Evolutionary conservation across 2,113 vertebrate species (phyloP).

Genomic region (Oophaga pumilio): DNA sequence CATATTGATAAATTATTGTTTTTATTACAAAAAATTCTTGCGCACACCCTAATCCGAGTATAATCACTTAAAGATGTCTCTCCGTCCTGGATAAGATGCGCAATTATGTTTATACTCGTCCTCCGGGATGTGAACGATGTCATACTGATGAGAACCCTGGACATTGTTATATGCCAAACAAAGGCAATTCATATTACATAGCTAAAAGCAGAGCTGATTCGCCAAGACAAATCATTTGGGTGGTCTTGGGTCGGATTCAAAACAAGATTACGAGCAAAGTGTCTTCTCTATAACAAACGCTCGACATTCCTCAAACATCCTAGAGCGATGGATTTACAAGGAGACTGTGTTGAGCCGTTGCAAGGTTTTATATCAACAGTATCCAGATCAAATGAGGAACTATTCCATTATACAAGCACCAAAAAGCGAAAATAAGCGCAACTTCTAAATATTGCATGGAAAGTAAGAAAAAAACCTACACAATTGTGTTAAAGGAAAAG

Average conservation of each 20-base stretch:
- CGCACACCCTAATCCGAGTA: conserved; percentile 2
- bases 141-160: conserved; percentile 10
- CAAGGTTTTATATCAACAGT: conserved; percentile 5
- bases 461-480: background rate
- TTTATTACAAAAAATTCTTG: conserved; percentile 2
- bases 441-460: background rate
- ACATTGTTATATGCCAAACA: conserved; percentile 10
- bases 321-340: conserved; percentile 5
- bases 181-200: background rate
- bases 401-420: background rate
- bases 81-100: background rate
- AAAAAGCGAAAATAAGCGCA: background rate
- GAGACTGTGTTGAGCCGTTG: background rate
- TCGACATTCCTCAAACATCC: conserved; percentile 34
- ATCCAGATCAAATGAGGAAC: background rate
- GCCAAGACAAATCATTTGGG: conserved; percentile 38
- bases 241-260: conserved; percentile 45
- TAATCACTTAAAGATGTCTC: conserved; percentile 43
- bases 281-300: conserved; percentile 27
- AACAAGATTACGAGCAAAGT: conserved; percentile 20
- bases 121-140: background rate
- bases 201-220: conserved; percentile 24
- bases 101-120: conserved; percentile 2
- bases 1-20: conserved; percentile 11
- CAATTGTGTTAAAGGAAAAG: background rate